Evolutionary conservation across 2,888 invertebrate genomes (phyloP), one percentile per base, ranked within the genome.

Genomic region (Tetranychus truncatus): DNA sequence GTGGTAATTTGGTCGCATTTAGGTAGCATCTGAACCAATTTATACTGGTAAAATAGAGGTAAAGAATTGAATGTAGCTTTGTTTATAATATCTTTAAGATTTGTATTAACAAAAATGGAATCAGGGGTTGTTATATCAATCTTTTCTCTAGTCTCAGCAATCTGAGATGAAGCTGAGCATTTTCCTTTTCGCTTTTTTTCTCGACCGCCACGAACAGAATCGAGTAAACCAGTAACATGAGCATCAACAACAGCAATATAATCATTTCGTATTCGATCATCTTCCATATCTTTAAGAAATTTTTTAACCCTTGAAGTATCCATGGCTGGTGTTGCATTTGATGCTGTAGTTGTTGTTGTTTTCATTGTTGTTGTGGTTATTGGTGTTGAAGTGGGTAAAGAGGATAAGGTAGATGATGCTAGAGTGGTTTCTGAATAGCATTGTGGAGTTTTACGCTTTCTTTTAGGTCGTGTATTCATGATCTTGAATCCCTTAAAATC

Each of bases 91-190:
- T 90, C 89, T 81, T 82, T 82, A 79, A 96, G 86, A 84, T 95
- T 95, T 72, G 92, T 92, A 82, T 91, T 91, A 75, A 92, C 91
- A 82, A 96, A 86, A 81, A 96, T 93, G 74, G 95, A 95, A 82
- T 95, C 94, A 24, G 95, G 94, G 69, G 95, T 94, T 84, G 95
- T 94, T 80, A 96, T 86, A 84, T 96, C 95, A 79, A 96, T 67
- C 34, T 73, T 75, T 7, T 76, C 74, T 67, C 24, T 72, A 4
- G 66, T n/a, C 34, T 76, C 75, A 9, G 72, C 66, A 46, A 72
- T 72, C 46, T 75, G 65, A 20, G 72, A 66, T 45, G 44, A 21
- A 20, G 65, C 65, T 66, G 72, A 73, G 6, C 66, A 45, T 45
- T 75, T 75, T n/a, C 66, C 66, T 46, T 71, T 75, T 1, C 74